A percentile compares a stretch with the other conserved stretches of the same genome.
phyloP scores from a whole-genome alignment of 2,113 vertebrate genomes.

The Phyllopteryx taeniolatus region DNA sequence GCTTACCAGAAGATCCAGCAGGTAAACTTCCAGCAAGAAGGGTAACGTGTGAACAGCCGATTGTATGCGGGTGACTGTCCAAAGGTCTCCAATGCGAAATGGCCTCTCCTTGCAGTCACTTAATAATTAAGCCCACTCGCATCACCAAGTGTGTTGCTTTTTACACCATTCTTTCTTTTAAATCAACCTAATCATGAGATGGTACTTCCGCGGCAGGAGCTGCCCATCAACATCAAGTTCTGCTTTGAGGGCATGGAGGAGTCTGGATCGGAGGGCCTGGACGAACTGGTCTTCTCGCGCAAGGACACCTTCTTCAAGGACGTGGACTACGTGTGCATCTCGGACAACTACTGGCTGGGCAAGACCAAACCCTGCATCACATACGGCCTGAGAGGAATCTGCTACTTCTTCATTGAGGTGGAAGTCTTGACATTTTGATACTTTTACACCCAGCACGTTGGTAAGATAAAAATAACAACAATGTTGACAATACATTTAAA shows the following conservation, averaged over 20 bases:
- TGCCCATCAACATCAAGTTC: slow-evolving; percentile 95
- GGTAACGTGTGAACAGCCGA: not conserved
- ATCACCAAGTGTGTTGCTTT: not conserved
- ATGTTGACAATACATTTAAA: slow-evolving; percentile 24
- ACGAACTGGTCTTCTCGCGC: slow-evolving; percentile 83
- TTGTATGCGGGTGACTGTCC: slow-evolving; percentile 9
- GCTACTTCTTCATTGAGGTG: slow-evolving; percentile 90
- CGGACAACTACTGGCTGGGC: slow-evolving; percentile 98
- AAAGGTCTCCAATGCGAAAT: slow-evolving; percentile 38
- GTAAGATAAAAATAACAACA: too few relatives aligned
- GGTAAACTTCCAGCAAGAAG: slow-evolving; percentile 58
- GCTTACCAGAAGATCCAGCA: slow-evolving; percentile 88
- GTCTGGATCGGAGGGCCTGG: slow-evolving; percentile 91
- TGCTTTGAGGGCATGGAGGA: slow-evolving; percentile 98
- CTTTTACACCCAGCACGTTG: not conserved
- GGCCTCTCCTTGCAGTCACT: not conserved
- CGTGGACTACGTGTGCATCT: slow-evolving; percentile 94
- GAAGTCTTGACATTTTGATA: not conserved
- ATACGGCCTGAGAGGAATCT: slow-evolving; percentile 90
- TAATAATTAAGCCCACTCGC: slow-evolving; percentile 45
- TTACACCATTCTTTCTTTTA: not conserved
- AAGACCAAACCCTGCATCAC: slow-evolving; percentile 96
- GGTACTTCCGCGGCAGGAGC: slow-evolving; percentile 68
- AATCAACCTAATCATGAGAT: not conserved
- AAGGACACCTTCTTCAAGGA: slow-evolving; percentile 87